Percentiles rank a stretch among this genome's conserved stretches.
These are phyloP conservation scores for Orius laevigatus DNA, from an alignment of 1,140 invertebrate genomes.

Conservation along the genomic window DNA sequence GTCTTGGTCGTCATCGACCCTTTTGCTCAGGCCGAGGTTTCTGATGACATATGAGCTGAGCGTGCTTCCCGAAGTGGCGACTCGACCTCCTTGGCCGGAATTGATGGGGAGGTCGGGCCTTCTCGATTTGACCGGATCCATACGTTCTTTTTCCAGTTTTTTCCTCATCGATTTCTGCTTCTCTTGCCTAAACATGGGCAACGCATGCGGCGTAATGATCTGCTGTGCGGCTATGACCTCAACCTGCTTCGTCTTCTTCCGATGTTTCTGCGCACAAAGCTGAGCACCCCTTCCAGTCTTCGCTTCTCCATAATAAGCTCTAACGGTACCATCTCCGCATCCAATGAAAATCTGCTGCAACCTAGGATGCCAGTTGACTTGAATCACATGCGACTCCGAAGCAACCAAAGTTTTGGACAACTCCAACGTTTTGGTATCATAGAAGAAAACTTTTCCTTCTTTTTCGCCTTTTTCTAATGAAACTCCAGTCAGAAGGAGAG, in stretches of 20 bases:
- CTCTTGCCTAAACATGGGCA: slow-evolving; percentile 90
- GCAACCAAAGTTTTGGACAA: slow-evolving; percentile 56
- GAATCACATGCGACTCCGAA: slow-evolving; percentile 67
- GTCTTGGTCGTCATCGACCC: slow-evolving; percentile 90
- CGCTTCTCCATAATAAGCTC: slow-evolving; percentile 79
- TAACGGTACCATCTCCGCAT: slow-evolving; percentile 77
- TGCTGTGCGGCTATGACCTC: slow-evolving; percentile 81
- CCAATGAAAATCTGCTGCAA: slow-evolving; percentile 92
- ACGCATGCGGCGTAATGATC: slow-evolving; percentile 92
- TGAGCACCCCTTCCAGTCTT: slow-evolving; percentile 78
- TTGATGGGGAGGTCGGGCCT: slow-evolving; percentile 96
- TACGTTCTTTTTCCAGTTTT: slow-evolving; percentile 77
- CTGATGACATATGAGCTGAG: slow-evolving; percentile 94
- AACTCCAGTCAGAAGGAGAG: slow-evolving; percentile 72
- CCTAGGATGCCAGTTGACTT: slow-evolving; percentile 89
- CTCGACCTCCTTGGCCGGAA: slow-evolving; percentile 73
- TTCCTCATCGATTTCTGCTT: slow-evolving; percentile 76
- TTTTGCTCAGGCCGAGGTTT: slow-evolving; percentile 83
- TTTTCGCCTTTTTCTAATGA: slow-evolving; percentile 56
- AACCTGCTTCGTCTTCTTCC: slow-evolving; percentile 57
- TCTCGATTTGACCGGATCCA: slow-evolving; percentile 83
- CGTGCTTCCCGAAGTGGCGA: slow-evolving; percentile 88
- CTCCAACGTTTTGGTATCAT: slow-evolving; percentile 61
- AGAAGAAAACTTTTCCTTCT: slow-evolving; percentile 64
- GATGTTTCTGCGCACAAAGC: slow-evolving; percentile 69